Evolutionary conservation across 37 sponge, comb jelly and placozoan species (phyloP), one percentile per base, ranked within the genome.

Genomic region (Agelas oroides): DNA sequence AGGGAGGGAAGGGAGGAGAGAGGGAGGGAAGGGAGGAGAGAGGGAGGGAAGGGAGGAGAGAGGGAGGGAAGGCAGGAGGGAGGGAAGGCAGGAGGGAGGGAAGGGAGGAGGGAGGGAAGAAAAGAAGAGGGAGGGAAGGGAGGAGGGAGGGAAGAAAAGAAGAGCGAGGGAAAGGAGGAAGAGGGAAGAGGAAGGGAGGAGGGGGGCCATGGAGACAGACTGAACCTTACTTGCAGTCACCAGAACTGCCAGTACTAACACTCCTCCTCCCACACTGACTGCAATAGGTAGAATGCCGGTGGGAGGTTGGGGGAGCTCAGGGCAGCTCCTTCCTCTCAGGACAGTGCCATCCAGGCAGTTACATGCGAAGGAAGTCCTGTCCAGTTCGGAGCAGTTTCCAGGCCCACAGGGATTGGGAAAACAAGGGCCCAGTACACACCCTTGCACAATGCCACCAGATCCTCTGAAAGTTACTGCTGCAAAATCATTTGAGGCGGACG

Each of bases 371-470:
- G 19, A 30, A n/a, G 36, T 68, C 11, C 67, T 55, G 17, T n/a
- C 28, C 1, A 46, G 73, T 70, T 75, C 85, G 0, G 66, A 55
- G 65, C 90, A 90, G 33, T 55, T 76, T 15, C 80, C 85, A 19
- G 28, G 0, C 23, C 61, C 75, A 38, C 90, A 90, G 3, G 90
- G 90, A 53, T 90, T 56, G 20, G 81, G 80, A 31, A 61, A 74
- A 36, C 90, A 90, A 24, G 73, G 73, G 36, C 86, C 61, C 15
- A 82, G 39, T n/a, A 34, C 70, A 41, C 89, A 89, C 6, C 79
- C 75, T 12, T 46, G n/a, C 13, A 41, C 30, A 18, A 83, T 24
- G 18, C 40, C 52, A 23, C 0, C 14, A 24, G 5, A 19, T 8
- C 81, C 86, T 32, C 28, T 56, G 68, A 75, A 86, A 0, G 30